phyloP scores from a whole-genome alignment of 1,140 invertebrate genomes.

The Wiebesia pumilae region DNA sequence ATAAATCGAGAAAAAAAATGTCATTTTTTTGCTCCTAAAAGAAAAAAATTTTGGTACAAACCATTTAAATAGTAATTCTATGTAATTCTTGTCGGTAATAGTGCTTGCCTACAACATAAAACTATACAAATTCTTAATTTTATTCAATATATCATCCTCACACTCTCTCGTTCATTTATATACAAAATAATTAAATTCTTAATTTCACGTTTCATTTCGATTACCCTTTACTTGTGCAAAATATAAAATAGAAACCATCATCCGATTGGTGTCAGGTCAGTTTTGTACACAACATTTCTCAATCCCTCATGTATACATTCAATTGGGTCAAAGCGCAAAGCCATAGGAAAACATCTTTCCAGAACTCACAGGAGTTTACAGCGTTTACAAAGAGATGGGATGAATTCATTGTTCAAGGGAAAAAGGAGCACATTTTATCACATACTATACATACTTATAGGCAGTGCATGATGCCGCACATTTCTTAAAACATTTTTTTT shows the following conservation, averaged over 20 bases:
- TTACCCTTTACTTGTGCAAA: background rate
- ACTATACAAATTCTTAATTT: background rate
- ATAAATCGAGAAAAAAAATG: background rate
- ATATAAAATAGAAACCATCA: background rate
- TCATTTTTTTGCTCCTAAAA: background rate
- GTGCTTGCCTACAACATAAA: slow-evolving; percentile 2
- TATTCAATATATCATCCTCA: background rate
- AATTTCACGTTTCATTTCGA: slow-evolving; percentile 31
- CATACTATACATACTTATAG: background rate
- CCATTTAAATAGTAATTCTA: background rate
- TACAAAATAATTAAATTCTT: slow-evolving; percentile 21
- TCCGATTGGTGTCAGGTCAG: background rate
- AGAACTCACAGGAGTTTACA: background rate
- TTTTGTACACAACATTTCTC: background rate
- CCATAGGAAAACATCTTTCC: slow-evolving; percentile 1
- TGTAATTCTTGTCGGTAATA: background rate
- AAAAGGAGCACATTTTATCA: background rate
- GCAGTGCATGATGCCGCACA: background rate
- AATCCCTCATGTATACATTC: background rate
- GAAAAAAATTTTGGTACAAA: background rate
- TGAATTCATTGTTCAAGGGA: background rate
- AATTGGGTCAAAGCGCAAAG: background rate
- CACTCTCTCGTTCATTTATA: background rate
- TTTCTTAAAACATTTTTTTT: background rate
- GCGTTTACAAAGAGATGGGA: background rate